Evolutionary conservation across 2,113 vertebrate species (phyloP).

Genomic region (Accipiter cooperii): DNA sequence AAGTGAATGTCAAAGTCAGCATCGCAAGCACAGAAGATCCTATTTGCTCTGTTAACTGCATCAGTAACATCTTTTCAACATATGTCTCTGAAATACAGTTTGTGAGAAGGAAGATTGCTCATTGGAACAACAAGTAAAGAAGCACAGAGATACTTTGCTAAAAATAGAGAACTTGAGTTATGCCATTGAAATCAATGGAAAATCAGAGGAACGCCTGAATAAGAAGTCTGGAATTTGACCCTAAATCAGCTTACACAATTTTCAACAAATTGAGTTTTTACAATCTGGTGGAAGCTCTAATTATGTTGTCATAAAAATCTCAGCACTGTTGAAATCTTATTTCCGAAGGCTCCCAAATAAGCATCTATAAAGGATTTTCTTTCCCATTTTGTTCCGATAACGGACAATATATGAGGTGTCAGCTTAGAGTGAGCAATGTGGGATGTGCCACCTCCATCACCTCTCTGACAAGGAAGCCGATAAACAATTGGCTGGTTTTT

Average conservation of each 20-base stretch:
- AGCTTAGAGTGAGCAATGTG: not conserved
- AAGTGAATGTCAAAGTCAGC: constrained; percentile 12
- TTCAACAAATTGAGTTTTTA: constrained; percentile 30
- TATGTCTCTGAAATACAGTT: not conserved
- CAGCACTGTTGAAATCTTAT: not conserved
- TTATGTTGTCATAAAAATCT: constrained; percentile 38
- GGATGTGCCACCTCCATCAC: not conserved
- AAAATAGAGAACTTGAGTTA: not conserved
- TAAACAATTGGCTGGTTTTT: not conserved
- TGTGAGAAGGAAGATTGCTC: not conserved
- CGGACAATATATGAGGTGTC: not conserved
- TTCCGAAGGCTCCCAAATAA: not conserved
- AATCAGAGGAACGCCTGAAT: not conserved
- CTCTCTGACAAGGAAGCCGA: not conserved
- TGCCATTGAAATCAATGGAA: not conserved
- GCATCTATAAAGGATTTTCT: not conserved
- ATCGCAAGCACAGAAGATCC: not conserved
- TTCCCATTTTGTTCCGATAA: not conserved
- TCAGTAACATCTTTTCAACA: not conserved
- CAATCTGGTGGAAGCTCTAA: constrained; percentile 8
- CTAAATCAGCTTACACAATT: not conserved
- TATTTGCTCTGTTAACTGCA: constrained; percentile 1
- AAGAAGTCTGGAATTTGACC: constrained; percentile 13
- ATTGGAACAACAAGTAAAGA: not conserved
- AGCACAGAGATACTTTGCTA: not conserved